Conservation (phyloP, 1,140 invertebrate genomes). For the Gonioctena quinquepunctata region DNA sequence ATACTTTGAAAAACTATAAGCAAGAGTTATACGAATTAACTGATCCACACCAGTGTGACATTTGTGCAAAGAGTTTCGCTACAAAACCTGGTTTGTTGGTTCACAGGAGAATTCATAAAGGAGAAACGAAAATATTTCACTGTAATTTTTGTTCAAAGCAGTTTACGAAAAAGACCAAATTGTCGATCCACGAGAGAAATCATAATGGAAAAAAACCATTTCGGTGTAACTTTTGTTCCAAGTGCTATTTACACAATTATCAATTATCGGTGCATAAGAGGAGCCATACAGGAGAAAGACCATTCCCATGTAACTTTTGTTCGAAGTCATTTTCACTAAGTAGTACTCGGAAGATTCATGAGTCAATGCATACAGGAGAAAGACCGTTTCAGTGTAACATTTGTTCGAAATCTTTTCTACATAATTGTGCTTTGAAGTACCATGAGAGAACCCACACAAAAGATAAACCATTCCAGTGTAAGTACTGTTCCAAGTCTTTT, state of each 20-base stretch:
- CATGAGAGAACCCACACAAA: conserved; percentile 49
- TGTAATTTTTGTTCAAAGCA: conserved; percentile 55
- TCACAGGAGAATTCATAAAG: too few species aligned
- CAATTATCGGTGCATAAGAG: conserved; percentile 47
- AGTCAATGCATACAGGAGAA: not conserved
- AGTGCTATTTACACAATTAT: conserved; percentile 47
- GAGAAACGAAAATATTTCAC: too few species aligned
- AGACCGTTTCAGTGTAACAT: not conserved
- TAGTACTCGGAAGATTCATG: not conserved
- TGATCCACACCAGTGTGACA: too few species aligned
- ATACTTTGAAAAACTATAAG: too few species aligned
- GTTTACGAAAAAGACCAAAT: conserved; percentile 29
- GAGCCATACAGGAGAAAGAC: conserved; percentile 69
- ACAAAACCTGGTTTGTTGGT: too few species aligned
- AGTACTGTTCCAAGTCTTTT: conserved; percentile 44
- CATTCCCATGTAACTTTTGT: conserved; percentile 69
- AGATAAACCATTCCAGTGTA: conserved; percentile 47
- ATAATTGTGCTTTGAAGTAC: conserved; percentile 32
- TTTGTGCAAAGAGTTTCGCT: too few species aligned
- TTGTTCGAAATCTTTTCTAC: not conserved
- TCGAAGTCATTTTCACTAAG: conserved; percentile 57
- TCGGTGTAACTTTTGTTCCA: conserved; percentile 47
- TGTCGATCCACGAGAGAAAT: conserved; percentile 40
- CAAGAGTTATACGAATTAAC: too few species aligned
- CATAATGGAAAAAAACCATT: conserved; percentile 48